Evolutionary conservation across 2,113 vertebrate species (phyloP).

Genomic region (Glaucidium brasilianum): DNA sequence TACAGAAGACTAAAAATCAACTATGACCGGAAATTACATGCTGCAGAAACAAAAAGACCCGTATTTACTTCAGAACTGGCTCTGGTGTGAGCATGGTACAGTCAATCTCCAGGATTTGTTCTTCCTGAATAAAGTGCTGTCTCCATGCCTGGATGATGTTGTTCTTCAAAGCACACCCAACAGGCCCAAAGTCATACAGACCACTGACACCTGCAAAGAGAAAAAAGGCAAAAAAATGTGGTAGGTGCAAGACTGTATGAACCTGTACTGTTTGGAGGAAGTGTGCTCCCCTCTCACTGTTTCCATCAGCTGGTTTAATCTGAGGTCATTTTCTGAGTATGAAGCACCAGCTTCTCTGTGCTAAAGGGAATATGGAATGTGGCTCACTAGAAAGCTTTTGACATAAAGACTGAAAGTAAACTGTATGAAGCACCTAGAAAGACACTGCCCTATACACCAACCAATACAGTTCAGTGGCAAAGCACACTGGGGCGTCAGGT

Average conservation of each 20-base stretch:
- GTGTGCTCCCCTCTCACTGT: neutral
- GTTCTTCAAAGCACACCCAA: slow-evolving; percentile 97
- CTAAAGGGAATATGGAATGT: neutral
- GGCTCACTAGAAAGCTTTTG: neutral
- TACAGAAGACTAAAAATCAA: neutral
- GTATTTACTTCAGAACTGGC: slow-evolving; percentile 88
- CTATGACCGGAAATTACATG: slow-evolving; percentile 35
- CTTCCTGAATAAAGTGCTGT: slow-evolving; percentile 98
- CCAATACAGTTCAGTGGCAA: neutral
- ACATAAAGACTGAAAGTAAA: neutral
- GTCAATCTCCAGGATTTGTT: slow-evolving; percentile 97
- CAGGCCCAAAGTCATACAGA: slow-evolving; percentile 95
- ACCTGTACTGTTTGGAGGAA: neutral
- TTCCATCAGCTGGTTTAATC: neutral
- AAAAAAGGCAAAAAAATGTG: neutral
- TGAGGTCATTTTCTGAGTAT: neutral
- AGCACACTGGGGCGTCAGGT: neutral
- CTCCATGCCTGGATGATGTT: slow-evolving; percentile 96
- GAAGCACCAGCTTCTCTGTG: neutral
- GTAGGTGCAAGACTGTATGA: neutral
- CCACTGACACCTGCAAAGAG: slow-evolving; percentile 89
- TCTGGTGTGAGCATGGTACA: slow-evolving; percentile 98
- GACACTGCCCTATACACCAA: neutral
- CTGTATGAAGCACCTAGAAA: neutral
- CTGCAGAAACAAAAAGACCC: neutral